Evolutionary conservation across 2,113 vertebrate species (phyloP), one percentile per base, ranked within the genome.

Genomic region (Upupa epops): DNA sequence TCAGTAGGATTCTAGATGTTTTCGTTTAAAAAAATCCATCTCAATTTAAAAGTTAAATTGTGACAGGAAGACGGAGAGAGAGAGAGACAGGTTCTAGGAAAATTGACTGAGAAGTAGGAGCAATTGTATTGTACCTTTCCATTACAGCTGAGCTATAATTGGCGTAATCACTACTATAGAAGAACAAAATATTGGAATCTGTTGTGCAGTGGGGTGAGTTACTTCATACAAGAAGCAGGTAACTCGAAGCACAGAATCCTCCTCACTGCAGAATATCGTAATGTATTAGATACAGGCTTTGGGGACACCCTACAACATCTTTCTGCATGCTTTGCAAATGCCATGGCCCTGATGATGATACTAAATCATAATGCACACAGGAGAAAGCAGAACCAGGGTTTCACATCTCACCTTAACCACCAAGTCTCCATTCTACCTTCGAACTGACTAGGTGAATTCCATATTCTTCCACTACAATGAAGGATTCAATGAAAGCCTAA

Each of bases 21-120:
- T 96, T 94, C 1, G 0, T 78, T 95, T 89, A 0, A 42, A 81
- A 92, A 89, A 83, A 46, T 8, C 4, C 61, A 75, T 84, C 89
- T 93, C 64, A 60, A 89, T 94, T 92, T 95, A 66, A 85, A 94
- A 94, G 89, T 93, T 83, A 94, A 82, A 92, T 90, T 91, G 64
- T 95, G 81, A 94, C 82, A 95, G 92, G 90, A 68, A 96, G 68
- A 90, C 32, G 80, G 42, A 54, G 52, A 58, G 49, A 83, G 56
- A 70, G 60, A 70, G 36, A 93, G 91, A 92, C 65, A 93, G 82
- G 60, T 91, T 91, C 75, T 92, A 64, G 71, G 78, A 92, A 92
- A 92, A 93, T 40, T 94, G 96, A 94, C 81, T 90, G 93, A 94
- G 68, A 93, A 91, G 92, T 63, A 93, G 83, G 83, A 94, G 91